Base-by-base conservation (phyloP, 2,888 invertebrate species). In the Didymodactylos carnosus region DNA sequence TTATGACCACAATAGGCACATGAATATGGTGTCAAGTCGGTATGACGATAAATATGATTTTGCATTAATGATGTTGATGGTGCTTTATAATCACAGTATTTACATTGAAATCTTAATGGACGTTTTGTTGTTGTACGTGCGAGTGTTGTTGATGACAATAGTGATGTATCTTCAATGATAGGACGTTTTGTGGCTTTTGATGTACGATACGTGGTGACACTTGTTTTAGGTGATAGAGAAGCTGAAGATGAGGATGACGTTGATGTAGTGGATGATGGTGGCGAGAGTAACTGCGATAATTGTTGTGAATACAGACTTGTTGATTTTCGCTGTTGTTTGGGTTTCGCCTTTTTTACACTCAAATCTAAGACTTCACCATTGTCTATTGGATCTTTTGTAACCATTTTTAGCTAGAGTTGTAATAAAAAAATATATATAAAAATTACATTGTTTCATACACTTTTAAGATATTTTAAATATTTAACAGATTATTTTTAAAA, bases 1-100 rank as follows among this genome's bases (percentile, higher is more conserved):
- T 75, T 75, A 41, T 75, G 75, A 23, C 75, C 75, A 39, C 75
- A 75, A 39, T 75, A 75, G n/a, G 29, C 62, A 69, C 75, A 75
- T 14, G 72, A 39, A 46, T 75, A 75, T 43, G 75, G 75, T 25
- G 75, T 75, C n/a, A 71, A 62, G 62, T 75, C 71, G 4, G 71
- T 75, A 49, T 75, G 75, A 7, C 75, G 71, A 51, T 75, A 75
- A 14, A 75, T 75, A 49, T 75, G 75, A 69, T 75, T 75, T 46
- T 75, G 75, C 71, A 75, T 72, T 39, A 75, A 39, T 19, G 43
- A 43, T 39, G 71, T 71, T 23, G 71, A 72, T 40, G 71, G 75
- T 10, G 75, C 71, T 49, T 69, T 62, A 39, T 75, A 75, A 13
- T 23, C 27, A 69, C 75, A 75, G 43, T 71, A 71, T 39, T 39